These are phyloP conservation scores for Clarias macrocephalus DNA, from an alignment of 2,113 vertebrate species.

Conservation along the genomic window DNA sequence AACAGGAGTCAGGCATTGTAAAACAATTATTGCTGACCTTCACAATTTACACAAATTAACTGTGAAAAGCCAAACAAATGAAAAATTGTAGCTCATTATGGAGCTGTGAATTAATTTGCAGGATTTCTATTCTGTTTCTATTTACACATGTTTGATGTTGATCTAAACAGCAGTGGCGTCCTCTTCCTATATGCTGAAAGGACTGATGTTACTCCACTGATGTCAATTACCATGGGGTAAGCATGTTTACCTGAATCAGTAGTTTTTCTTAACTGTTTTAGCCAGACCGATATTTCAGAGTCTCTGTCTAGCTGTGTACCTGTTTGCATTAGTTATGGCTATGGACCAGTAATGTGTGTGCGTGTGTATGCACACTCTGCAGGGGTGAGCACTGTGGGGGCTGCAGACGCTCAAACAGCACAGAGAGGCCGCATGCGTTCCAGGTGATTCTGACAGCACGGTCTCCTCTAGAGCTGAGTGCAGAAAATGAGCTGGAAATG, in stretches of 20 bases:
- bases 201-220: constrained; percentile 82
- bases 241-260: constrained; percentile 43
- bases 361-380: constrained; percentile 14
- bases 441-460: constrained; percentile 90
- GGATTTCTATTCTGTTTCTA: not conserved
- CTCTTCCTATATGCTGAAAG: constrained; percentile 89
- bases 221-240: constrained; percentile 95
- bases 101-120: too few relatives aligned
- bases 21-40: too few relatives aligned
- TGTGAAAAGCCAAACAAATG: too few relatives aligned
- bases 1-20: too few relatives aligned
- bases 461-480: constrained; percentile 89
- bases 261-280: not conserved
- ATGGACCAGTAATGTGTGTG: not conserved
- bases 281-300: too few relatives aligned
- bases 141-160: not conserved
- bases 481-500: constrained; percentile 90
- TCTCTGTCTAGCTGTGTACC: not conserved
- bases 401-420: constrained; percentile 87
- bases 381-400: constrained; percentile 96
- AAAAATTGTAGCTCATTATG: too few relatives aligned
- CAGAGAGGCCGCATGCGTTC: constrained; percentile 90
- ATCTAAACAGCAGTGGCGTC: constrained; percentile 81
- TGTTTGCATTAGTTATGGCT: not conserved
- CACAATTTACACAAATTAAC: too few relatives aligned